Evolutionary conservation across 2,113 vertebrate genomes (phyloP), one percentile per base, ranked within the genome.

Genomic region (Illadopsis cleaveri): DNA sequence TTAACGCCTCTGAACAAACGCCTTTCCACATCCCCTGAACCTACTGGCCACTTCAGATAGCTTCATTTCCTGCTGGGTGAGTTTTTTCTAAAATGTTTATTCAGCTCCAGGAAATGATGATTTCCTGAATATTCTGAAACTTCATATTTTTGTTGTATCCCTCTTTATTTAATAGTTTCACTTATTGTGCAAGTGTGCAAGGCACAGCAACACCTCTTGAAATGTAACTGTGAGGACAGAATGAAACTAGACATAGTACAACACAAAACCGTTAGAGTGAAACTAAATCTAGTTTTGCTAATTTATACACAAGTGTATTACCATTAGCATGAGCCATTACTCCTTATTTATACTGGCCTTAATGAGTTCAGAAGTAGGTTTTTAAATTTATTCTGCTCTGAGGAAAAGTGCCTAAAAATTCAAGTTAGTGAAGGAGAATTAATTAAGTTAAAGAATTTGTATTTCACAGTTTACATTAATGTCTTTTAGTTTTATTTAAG

Each of bases 121-220:
- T 92, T 96, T 97, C 94, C 95, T 96, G 96, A 96, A 95, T 96
- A 96, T 88, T 93, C 96, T 78, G 61, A 94, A 96, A 92, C 79
- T 92, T 90, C 76, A 35, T 96, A 82, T 94, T 97, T 96, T 92
- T 95, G 40, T 88, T 95, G 71, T 83, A 83, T 83, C 56, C 71
- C 47, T 86, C 58, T 83, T 95, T 96, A 71, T 78, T 93, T 92
- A 90, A 64, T 78, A 53, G 48, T 47, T 77, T 90, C 79, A 75
- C 40, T 94, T 80, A 73, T 42, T 86, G 81, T 93, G 57, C 53
- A 89, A 94, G 65, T 69, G 90, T 76, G 82, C 90, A 92, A 86
- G 27, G 40, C 64, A 84, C 33, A 87, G n/a, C 69, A 90, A 75
- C 82, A 57, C 40, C 25, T 65, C 56, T 89, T 58, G 22, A 7